phyloP scores from a whole-genome alignment of 2,113 vertebrate species.

The Haliaeetus leucogaster region DNA sequence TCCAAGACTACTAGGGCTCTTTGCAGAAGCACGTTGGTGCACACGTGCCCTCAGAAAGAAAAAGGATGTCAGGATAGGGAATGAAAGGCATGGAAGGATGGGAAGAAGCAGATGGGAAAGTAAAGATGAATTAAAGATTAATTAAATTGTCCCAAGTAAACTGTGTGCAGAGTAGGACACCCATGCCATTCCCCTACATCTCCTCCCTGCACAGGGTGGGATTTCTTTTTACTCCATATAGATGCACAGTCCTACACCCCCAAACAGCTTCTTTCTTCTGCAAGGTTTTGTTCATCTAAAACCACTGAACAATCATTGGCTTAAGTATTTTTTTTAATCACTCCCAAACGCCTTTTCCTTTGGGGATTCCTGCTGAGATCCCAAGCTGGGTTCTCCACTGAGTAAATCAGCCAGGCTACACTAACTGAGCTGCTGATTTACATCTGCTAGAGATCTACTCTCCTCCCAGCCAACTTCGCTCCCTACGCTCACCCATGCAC shows the following conservation, averaged over 20 bases:
- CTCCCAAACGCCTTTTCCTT: background rate
- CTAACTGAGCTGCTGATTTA: background rate
- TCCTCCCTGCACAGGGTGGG: background rate
- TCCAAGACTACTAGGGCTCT: background rate
- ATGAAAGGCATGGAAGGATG: background rate
- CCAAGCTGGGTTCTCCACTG: background rate
- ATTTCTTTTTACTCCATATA: background rate
- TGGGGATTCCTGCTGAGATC: background rate
- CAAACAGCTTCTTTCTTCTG: background rate
- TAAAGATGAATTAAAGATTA: background rate
- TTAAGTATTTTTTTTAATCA: background rate
- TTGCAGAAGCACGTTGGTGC: background rate
- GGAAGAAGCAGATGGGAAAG: background rate
- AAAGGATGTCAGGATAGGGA: background rate
- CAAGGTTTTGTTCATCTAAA: background rate
- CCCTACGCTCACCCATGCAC: accelerated
- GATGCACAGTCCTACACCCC: background rate
- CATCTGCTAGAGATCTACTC: background rate
- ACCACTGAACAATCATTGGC: background rate
- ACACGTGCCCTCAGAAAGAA: accelerated
- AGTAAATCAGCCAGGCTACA: background rate
- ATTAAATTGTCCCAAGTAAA: background rate
- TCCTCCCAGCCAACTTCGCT: background rate
- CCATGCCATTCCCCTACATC: background rate
- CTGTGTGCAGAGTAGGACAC: background rate